Percentiles rank a stretch among this genome's conserved stretches.
These are phyloP conservation scores for Plectrocnemia conspersa DNA, from an alignment of 1,140 invertebrate genomes.

Conservation along the genomic window DNA sequence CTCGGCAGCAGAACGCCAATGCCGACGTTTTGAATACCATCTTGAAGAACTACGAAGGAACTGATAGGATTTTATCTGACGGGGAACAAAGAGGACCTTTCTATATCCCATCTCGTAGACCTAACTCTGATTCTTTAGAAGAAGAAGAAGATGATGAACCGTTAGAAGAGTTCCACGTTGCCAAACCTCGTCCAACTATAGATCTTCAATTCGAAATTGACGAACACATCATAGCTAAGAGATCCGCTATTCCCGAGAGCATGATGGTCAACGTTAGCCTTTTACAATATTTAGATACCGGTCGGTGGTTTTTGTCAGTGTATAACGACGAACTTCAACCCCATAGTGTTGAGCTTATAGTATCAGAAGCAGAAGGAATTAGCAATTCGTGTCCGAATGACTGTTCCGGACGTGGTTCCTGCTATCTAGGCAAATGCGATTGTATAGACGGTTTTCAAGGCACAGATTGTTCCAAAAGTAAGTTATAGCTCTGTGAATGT, in stretches of 20 bases:
- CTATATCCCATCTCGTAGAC: slow-evolving; percentile 37
- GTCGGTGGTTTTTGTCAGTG: slow-evolving; percentile 90
- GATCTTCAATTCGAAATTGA: slow-evolving; percentile 47
- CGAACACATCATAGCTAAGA: slow-evolving; percentile 55
- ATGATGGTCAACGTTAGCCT: slow-evolving; percentile 79
- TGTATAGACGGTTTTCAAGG: slow-evolving; percentile 95
- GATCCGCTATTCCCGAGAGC: slow-evolving; percentile 55
- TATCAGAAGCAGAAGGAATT: slow-evolving; percentile 79
- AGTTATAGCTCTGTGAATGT: too few species aligned
- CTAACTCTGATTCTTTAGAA: slow-evolving; percentile 14
- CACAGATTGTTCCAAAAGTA: slow-evolving; percentile 86
- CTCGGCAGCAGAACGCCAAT: slow-evolving; percentile 31
- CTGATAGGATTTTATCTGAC: slow-evolving; percentile 45
- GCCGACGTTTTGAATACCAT: slow-evolving; percentile 51
- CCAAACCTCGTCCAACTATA: slow-evolving; percentile 41
- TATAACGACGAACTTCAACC: slow-evolving; percentile 90
- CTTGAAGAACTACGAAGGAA: slow-evolving; percentile 48
- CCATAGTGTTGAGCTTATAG: slow-evolving; percentile 73
- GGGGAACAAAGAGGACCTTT: slow-evolving; percentile 39
- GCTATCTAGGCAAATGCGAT: slow-evolving; percentile 89
- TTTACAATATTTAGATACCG: slow-evolving; percentile 84
- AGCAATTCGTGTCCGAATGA: slow-evolving; percentile 89
- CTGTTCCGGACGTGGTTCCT: slow-evolving; percentile 91
- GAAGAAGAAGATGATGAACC: slow-evolving; percentile 21
- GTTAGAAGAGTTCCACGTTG: slow-evolving; percentile 33